Evolutionary conservation across 2,113 vertebrate species (phyloP).

Genomic region (Motacilla tschutschensis): DNA sequence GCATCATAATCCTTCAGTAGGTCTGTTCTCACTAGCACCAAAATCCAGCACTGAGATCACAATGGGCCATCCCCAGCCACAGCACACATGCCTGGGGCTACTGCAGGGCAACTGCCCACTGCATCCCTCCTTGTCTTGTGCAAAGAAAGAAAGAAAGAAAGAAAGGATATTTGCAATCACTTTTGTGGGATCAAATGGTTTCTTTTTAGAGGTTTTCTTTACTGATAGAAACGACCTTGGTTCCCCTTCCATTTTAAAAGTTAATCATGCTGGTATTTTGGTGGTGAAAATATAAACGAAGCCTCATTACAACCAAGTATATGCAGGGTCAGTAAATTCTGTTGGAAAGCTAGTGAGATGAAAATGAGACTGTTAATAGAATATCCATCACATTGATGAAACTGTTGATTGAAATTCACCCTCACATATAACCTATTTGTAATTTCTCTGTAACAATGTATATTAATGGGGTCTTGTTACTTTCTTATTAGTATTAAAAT

Average conservation of each 20-base stretch:
- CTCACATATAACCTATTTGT: background rate
- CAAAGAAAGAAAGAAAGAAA: too few relatives aligned
- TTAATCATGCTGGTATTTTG: slow-evolving; percentile 26
- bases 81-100: fast-evolving
- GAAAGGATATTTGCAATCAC: background rate
- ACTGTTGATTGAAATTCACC: slow-evolving; percentile 64
- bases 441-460: slow-evolving; percentile 20
- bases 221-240: background rate
- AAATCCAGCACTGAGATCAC: background rate
- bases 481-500: slow-evolving; percentile 11
- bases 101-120: fast-evolving
- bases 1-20: background rate
- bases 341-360: slow-evolving; percentile 27
- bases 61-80: fast-evolving
- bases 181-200: background rate
- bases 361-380: slow-evolving; percentile 39
- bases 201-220: background rate
- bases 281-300: slow-evolving; percentile 21
- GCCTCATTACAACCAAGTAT: slow-evolving; percentile 19
- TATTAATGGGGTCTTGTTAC: slow-evolving; percentile 27
- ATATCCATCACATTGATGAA: slow-evolving; percentile 60
- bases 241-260: background rate
- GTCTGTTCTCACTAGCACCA: background rate
- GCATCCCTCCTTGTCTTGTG: background rate
- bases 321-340: slow-evolving; percentile 24